These are phyloP conservation scores for Myioborus melanocephalus DNA, from an alignment of 2,797 vertebrate species.

Conservation along the genomic window DNA sequence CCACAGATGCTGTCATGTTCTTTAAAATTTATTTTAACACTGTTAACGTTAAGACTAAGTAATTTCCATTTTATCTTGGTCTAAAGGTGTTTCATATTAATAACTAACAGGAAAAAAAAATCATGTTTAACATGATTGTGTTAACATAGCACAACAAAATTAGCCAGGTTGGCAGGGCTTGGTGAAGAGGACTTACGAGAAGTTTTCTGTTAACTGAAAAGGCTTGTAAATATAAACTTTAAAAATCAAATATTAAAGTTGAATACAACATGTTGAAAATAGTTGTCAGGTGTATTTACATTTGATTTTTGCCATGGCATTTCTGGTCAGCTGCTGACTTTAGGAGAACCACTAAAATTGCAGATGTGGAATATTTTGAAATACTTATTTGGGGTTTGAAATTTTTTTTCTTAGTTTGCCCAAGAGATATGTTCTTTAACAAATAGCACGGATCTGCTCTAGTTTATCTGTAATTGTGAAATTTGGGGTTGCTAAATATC, in stretches of 20 bases:
- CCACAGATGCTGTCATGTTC: not conserved
- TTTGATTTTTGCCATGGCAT: constrained; percentile 3
- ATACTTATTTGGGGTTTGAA: not conserved
- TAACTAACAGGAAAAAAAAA: not conserved
- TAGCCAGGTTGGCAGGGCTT: not conserved
- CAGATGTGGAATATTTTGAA: not conserved
- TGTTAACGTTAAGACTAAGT: not conserved
- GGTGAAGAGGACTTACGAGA: not conserved
- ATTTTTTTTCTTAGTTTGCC: not conserved
- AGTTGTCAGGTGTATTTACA: not conserved
- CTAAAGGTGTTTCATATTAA: not conserved
- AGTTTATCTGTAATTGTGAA: not conserved
- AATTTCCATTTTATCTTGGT: not conserved
- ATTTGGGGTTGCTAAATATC: not conserved
- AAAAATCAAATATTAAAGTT: not conserved
- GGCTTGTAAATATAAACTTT: not conserved
- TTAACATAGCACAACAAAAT: not conserved
- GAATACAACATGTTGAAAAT: not conserved
- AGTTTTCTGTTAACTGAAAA: not conserved
- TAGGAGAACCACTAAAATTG: not conserved
- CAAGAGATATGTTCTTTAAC: not conserved
- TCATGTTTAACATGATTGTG: not conserved
- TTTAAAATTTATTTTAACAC: not conserved
- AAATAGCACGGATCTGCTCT: not conserved
- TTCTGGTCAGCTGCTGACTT: not conserved